A percentile compares a stretch with the other conserved stretches of the same genome.
Evolutionary conservation across 2,113 vertebrate genomes (phyloP).

Genomic region (Cephalopterus ornatus): DNA sequence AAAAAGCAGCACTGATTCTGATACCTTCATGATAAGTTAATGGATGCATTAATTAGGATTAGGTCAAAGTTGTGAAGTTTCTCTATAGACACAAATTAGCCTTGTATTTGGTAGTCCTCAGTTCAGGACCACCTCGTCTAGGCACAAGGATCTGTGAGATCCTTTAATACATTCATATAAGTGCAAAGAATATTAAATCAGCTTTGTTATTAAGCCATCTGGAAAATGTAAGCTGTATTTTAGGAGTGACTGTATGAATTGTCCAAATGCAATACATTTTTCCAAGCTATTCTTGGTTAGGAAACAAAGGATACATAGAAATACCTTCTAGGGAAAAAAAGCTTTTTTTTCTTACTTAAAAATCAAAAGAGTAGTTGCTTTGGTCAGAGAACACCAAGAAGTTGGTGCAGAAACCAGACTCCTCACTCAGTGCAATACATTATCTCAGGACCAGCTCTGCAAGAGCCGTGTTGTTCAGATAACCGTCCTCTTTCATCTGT

Average conservation of each 20-base stretch:
- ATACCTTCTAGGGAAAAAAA: background rate
- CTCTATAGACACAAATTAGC: background rate
- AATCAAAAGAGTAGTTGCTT: background rate
- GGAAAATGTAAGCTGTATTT: constrained; percentile 39
- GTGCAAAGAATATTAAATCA: constrained; percentile 11
- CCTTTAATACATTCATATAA: background rate
- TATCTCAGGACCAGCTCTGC: background rate
- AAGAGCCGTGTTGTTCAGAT: background rate
- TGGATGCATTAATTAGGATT: background rate
- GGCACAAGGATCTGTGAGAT: background rate
- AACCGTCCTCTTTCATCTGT: background rate
- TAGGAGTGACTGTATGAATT: background rate
- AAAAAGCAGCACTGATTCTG: background rate
- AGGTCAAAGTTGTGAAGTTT: background rate
- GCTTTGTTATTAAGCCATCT: constrained; percentile 25
- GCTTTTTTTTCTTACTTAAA: background rate
- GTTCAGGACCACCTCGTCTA: background rate
- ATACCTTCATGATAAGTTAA: background rate
- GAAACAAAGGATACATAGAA: background rate
- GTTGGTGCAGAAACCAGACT: background rate
- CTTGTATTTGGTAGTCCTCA: background rate
- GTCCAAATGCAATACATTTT: background rate
- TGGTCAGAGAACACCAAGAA: background rate
- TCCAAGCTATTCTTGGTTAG: background rate
- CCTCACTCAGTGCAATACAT: background rate